Percentiles rank a stretch among this genome's conserved stretches.
phyloP scores from a whole-genome alignment of 1,140 invertebrate genomes.

The Brachionus asplanchnoidis region DNA sequence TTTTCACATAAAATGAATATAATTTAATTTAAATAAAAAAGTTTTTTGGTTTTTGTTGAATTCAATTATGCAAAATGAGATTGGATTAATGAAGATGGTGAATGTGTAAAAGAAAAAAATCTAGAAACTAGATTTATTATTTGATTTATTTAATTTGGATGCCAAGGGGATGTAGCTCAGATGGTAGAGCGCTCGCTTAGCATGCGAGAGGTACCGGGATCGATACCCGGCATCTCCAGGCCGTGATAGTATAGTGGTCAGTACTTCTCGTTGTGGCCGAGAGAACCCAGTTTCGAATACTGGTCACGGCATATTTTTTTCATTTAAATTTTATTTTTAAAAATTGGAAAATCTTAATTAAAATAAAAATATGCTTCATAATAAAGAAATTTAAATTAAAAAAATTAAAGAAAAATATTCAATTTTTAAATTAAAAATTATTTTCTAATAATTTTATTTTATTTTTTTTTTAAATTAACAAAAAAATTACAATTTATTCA shows the following conservation, averaged over 20 bases:
- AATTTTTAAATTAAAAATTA: too few relatives aligned
- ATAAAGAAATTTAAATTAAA: too few relatives aligned
- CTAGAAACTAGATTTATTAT: background rate
- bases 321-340: background rate
- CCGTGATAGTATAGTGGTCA: slow-evolving; percentile 86
- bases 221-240: slow-evolving; percentile 2
- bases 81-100: background rate
- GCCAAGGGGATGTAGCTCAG: background rate
- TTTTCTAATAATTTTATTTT: background rate
- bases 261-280: slow-evolving; percentile 84
- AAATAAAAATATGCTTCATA: too few relatives aligned
- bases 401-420: too few relatives aligned
- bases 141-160: background rate
- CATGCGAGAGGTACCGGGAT: background rate
- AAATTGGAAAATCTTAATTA: background rate
- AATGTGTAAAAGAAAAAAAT: background rate
- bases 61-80: background rate
- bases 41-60: background rate
- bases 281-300: slow-evolving; percentile 87
- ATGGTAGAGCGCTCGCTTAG: background rate
- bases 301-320: slow-evolving; percentile 73
- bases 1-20: background rate
- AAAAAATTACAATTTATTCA: too few relatives aligned
- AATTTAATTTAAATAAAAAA: background rate
- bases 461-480: too few relatives aligned